Base-by-base conservation (phyloP, 1,140 invertebrate genomes). In the Drosophila mojavensis region DNA sequence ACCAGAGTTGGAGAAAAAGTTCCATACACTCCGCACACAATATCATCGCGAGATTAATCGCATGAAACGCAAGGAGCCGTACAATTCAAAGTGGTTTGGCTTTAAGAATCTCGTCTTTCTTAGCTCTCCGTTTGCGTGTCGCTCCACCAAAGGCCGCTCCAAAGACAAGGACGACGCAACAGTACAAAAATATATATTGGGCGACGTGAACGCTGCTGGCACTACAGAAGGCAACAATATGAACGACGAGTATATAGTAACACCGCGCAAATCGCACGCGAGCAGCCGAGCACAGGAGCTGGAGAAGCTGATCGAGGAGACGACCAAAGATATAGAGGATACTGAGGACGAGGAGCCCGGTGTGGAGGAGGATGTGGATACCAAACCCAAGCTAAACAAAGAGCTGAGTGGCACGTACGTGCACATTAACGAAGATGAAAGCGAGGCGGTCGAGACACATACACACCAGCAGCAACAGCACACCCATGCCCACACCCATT, bases 31-130 rank as follows among this genome's bases (percentile, higher is more conserved):
- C 24, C 89, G 91, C 4, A 92, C 91, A 9, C 91, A 92, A 54
- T 92, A 92, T 53, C 91, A 92, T 65, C 81, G 91, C 13, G 91
- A 92, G 48, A 92, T 92, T 20, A 92, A 83, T 90, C 91, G 91
- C 45, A 92, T 91, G 91, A 92, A 92, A 41, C 86, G 91, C 50
- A 91, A 90, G 43, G 91, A 92, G 45, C 89, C 91, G 0, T 92
- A 92, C 55, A 92, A 92, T 41, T 92, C 91, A 3, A 92, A 92
- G 84, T 92, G 91, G 91, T 92, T 92, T 62, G 91, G 91, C 15
- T 92, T 92, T 13, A 92, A 91, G 58, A 90, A 92, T 69, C 75
- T 92, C 28, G 75, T 75, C 7, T 92, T 92, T 65, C 68, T 92
- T 11, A 92, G 91, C 61, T 92, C 89, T 0, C 91, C 91, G 0